A percentile compares a stretch with the other conserved stretches of the same genome.
These are phyloP conservation scores for Yoshiicerus persimilis DNA, from an alignment of 1,140 invertebrate species.

Conservation along the genomic window DNA sequence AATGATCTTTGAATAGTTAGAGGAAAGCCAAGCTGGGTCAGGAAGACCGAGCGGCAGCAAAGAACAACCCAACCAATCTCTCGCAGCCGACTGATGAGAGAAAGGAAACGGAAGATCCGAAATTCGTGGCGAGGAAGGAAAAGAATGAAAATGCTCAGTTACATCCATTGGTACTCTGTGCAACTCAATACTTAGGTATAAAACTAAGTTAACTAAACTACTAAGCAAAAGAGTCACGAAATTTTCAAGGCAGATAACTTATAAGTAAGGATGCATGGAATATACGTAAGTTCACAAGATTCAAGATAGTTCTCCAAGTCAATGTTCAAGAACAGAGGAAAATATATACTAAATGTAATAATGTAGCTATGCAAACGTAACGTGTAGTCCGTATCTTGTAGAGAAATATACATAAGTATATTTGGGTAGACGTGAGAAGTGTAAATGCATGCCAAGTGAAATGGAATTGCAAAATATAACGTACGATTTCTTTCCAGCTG, in stretches of 20 bases:
- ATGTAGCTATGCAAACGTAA: not conserved
- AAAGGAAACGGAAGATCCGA: not conserved
- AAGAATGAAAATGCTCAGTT: not conserved
- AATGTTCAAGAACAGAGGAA: not conserved
- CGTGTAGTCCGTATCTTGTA: not conserved
- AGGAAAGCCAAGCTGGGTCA: not conserved
- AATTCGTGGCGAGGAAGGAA: not conserved
- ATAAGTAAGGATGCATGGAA: not conserved
- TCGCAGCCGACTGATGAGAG: slow-evolving; percentile 15
- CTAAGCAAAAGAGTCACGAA: not conserved
- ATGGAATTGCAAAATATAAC: slow-evolving; percentile 18
- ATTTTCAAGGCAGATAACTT: not conserved
- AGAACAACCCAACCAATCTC: not conserved
- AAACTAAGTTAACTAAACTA: not conserved
- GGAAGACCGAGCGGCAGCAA: not conserved
- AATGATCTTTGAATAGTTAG: not conserved
- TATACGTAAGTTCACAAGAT: no score
- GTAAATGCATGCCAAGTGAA: not conserved
- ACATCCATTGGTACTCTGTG: not conserved
- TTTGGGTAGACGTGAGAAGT: not conserved
- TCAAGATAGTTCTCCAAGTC: not conserved
- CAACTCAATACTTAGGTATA: no score
- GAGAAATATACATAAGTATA: no score
- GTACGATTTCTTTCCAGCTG: not conserved
- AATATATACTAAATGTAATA: not conserved